Conservation (phyloP, 2,113 vertebrate species). For the Ammodytes marinus region DNA sequence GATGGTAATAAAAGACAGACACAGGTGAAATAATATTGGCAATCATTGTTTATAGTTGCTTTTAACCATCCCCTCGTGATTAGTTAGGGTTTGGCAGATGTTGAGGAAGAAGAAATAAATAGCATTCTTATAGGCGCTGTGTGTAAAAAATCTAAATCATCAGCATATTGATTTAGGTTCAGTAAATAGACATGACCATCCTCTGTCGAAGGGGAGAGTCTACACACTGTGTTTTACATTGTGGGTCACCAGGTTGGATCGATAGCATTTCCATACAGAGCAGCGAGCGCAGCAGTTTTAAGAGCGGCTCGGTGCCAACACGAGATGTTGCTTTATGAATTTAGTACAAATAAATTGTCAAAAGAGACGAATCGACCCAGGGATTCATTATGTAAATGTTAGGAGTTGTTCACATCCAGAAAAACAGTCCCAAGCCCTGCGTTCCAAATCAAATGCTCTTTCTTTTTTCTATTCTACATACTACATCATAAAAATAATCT, state of each 20-base stretch:
- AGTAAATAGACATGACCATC: neutral
- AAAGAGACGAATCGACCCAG: neutral
- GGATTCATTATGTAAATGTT: neutral
- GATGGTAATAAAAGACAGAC: neutral
- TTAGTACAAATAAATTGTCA: neutral
- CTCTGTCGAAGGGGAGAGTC: neutral
- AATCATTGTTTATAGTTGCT: constrained; percentile 33
- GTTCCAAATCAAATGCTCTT: constrained; percentile 1
- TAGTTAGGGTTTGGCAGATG: constrained; percentile 8
- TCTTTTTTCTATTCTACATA: no score
- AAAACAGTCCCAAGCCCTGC: neutral
- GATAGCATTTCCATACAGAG: neutral
- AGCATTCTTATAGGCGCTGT: constrained; percentile 9
- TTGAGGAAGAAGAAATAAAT: constrained; percentile 3
- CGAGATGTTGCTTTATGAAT: neutral
- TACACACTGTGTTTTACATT: neutral
- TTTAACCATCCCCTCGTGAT: constrained; percentile 30
- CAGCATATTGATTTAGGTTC: no score
- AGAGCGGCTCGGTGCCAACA: neutral
- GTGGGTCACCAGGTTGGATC: neutral
- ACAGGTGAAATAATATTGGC: constrained; percentile 41
- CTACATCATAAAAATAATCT: no score
- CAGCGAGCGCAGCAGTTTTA: neutral
- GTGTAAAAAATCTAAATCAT: constrained; percentile 28
- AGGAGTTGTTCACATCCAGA: neutral